Evolutionary conservation across 1,140 invertebrate genomes (phyloP).

Genomic region (Oncopodura yosiiana): DNA sequence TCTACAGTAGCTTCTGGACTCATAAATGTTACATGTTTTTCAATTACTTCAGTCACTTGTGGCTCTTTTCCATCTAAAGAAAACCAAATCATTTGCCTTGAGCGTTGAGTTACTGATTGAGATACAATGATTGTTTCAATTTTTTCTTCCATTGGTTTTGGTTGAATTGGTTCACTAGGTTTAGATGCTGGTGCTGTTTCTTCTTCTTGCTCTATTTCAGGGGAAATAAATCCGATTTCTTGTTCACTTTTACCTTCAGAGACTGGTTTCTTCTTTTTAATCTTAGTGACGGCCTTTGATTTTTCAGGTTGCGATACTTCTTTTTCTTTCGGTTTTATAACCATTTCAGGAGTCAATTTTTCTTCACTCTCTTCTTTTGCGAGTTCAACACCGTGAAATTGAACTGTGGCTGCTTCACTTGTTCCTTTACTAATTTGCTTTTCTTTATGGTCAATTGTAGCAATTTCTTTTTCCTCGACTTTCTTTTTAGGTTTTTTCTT

Average conservation of each 20-base stretch:
- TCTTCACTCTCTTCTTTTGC: neutral
- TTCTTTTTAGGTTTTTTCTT: slow-evolving; percentile 1
- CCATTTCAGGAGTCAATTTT: neutral
- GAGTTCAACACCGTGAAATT: too few relatives aligned
- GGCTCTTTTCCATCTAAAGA: neutral
- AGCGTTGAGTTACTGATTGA: neutral
- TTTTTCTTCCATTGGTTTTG: too few relatives aligned
- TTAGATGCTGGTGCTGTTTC: too few relatives aligned
- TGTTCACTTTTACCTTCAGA: neutral
- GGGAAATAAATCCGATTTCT: too few relatives aligned
- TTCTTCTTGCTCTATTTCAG: too few relatives aligned
- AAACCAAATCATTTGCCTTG: neutral
- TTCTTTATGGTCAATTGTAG: too few relatives aligned
- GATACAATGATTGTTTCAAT: too few relatives aligned
- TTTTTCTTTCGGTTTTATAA: neutral
- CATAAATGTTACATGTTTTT: neutral
- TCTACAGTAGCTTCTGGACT: neutral
- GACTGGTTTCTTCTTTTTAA: too few relatives aligned
- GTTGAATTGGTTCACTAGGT: too few relatives aligned
- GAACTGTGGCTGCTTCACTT: neutral
- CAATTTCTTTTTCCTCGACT: neutral
- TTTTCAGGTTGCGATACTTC: too few relatives aligned
- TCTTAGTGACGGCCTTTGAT: too few relatives aligned
- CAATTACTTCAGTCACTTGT: neutral
- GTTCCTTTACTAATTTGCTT: neutral